phyloP scores from a whole-genome alignment of 2,797 vertebrate genomes.

The Argentina silus region DNA sequence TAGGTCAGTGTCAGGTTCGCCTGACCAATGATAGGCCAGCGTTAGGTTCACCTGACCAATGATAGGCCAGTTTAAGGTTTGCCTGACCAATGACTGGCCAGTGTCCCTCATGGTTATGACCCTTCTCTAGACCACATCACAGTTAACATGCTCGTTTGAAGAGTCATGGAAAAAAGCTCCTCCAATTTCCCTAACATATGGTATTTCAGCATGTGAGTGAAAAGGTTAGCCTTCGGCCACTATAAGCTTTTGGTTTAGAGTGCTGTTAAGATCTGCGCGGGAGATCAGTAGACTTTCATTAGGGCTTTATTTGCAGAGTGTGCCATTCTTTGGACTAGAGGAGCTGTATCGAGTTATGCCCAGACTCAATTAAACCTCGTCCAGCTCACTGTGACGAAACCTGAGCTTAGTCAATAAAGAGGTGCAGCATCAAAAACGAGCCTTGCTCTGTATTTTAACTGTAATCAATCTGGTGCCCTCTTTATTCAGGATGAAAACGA shows the following conservation, averaged over 20 bases:
- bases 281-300: slow-evolving; percentile 4
- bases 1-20: too few relatives aligned
- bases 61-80: too few relatives aligned
- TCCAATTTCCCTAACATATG: neutral
- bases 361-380: slow-evolving; percentile 14
- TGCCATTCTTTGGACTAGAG: slow-evolving; percentile 19
- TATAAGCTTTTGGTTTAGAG: slow-evolving; percentile 1
- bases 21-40: too few relatives aligned
- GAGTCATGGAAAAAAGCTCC: neutral
- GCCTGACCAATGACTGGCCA: too few relatives aligned
- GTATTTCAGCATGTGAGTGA: neutral
- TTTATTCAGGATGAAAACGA: slow-evolving; percentile 11
- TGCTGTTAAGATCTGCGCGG: slow-evolving; percentile 5
- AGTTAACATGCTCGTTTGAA: too few relatives aligned
- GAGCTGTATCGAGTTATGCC: slow-evolving; percentile 21
- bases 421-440: slow-evolving; percentile 1
- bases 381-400: slow-evolving; percentile 21
- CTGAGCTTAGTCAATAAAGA: slow-evolving; percentile 25
- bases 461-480: neutral
- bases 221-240: slow-evolving; percentile 4
- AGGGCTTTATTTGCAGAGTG: slow-evolving; percentile 13
- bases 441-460: slow-evolving; percentile 4
- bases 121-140: too few relatives aligned
- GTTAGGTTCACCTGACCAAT: too few relatives aligned
- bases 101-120: too few relatives aligned